Base-by-base conservation (phyloP, 2,113 vertebrate genomes). In the Tychaedon coryphoeus region DNA sequence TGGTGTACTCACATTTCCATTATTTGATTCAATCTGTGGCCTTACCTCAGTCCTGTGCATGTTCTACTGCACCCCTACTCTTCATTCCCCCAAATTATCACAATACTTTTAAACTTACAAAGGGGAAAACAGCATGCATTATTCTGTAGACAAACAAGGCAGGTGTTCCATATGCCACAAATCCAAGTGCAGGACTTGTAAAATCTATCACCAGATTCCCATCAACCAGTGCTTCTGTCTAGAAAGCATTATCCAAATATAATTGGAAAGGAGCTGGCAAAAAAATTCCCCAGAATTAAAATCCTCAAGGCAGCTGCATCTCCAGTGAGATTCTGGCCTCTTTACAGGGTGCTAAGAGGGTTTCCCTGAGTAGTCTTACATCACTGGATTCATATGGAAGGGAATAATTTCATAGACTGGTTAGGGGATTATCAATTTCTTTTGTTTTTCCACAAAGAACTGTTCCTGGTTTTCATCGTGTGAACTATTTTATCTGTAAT, bases 21-120 rank as follows among this genome's bases (percentile, higher is more conserved):
- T 22, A 11, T 19, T 53, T 38, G 29, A 40, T 57, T 65, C 45
- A 48, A 22, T 6, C 17, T n/a, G 10, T 28, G 23, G 5, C 18
- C 45, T 76, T 14, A 0, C 12, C 29, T 31, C 36, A 50, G 15
- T 15, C 29, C 56, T 0, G 0, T 34, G 23, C 10, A 29, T 17
- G 14, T 65, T 64, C 38, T 60, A 16, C 51, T 60, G 26, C 38
- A 31, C 18, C 4, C 8, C 8, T 40, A 8, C 8, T 61, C 22
- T 34, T 86, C 53, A 42, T 29, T 54, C 5, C n/a, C 19, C 33
- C 53, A 33, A 45, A 82, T 13, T 54, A 45, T 29, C 72, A 70
- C 42, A 61, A 42, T 8, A 31, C 8, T 78, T 53, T 8, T 34
- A 33, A 74, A 74, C 11, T 34, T 33, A 54, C 3, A 4, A 29